Conservation (phyloP, 2,797 vertebrate genomes). For the Mareca penelope region DNA sequence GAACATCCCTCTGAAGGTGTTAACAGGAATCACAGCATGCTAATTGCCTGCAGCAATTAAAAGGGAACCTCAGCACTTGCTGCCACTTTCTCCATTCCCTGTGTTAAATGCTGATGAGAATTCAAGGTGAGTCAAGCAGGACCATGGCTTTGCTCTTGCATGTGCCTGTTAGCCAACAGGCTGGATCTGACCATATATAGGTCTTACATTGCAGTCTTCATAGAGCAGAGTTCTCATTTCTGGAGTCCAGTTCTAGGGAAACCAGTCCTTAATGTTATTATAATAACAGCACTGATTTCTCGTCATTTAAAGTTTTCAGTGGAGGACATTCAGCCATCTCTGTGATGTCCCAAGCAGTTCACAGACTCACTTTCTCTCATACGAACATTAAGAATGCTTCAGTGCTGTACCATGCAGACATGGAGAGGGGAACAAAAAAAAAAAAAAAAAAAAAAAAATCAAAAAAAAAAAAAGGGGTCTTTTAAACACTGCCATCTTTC, state of each 20-base stretch:
- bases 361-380: not conserved
- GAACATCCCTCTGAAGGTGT: not conserved
- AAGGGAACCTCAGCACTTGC: not conserved
- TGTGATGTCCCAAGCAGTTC: not conserved
- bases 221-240: not conserved
- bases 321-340: not conserved
- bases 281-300: not conserved
- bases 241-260: not conserved
- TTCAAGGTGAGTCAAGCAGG: not conserved
- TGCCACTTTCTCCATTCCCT: accelerated
- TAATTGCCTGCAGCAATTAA: not conserved
- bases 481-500: not conserved
- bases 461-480: not conserved
- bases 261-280: not conserved
- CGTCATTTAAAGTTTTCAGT: not conserved
- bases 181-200: accelerated
- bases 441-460: not conserved
- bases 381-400: not conserved
- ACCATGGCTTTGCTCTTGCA: not conserved
- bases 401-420: not conserved
- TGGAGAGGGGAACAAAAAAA: not conserved
- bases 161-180: not conserved
- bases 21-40: not conserved
- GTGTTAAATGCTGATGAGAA: not conserved
- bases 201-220: not conserved